Base-by-base conservation (phyloP, 2,113 vertebrate species). In the Triplophysa tibetana region DNA sequence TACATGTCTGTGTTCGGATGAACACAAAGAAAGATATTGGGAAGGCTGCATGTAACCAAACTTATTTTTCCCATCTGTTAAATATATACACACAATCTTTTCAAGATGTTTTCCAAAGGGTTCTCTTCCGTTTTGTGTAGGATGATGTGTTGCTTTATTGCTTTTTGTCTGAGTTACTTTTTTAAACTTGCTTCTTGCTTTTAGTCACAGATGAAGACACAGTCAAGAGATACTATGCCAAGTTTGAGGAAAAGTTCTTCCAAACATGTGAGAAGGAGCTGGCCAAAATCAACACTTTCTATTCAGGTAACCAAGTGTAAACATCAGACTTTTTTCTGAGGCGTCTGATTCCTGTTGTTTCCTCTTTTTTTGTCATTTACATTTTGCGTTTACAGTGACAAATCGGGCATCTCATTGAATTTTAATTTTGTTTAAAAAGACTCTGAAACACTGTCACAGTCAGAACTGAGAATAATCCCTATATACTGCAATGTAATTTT, bases 211-310 rank as follows among this genome's bases (percentile, higher is more conserved):
- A 99, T 86, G 97, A 99, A 63, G 97, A 98, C 75, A 98, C 95
- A 0, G 95, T 97, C 70, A 98, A 98, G 91, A 92, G 96, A 70
- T 98, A 97, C 92, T 98, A 97, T 89, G 98, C 98, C 92, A 98
- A 97, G 83, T 98, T 99, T 91, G 97, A 99, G 92, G 98, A 99
- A 91, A 98, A 96, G 89, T 99, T 99, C 93, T 99, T 99, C 91
- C 98, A 99, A 91, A 95, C 94, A 14, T 99, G 97, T 89, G 98
- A 99, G 89, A 99, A 99, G 77, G 98, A 99, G 88, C 94, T 99
- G 92, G 95, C 97, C 92, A 99, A 99, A 95, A 99, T 99, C 93
- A 99, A 99, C 92, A 99, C 97, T 56, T 99, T 99, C 93, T 99
- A 99, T 92, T 99, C 98, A 91, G 98, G 98, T 99, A 92, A 97